A percentile compares a stretch with the other conserved stretches of the same genome.
phyloP scores from a whole-genome alignment of 2,888 invertebrate species.

The Mimas tiliae region DNA sequence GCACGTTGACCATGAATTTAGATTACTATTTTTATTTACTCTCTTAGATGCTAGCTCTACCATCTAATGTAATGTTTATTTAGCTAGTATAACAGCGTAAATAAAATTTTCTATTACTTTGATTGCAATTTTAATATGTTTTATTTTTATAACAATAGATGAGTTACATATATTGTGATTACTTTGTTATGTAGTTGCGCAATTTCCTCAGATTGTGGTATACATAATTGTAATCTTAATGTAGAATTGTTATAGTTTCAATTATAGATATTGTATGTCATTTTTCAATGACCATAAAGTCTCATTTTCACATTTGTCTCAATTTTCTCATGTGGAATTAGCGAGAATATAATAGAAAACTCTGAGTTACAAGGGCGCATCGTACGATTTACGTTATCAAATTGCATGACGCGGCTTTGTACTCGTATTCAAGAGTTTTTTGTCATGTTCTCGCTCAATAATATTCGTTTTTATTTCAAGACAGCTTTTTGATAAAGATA shows the following conservation, averaged over 20 bases:
- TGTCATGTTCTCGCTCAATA: too few relatives aligned
- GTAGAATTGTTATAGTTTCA: not conserved
- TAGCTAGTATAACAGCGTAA: not conserved
- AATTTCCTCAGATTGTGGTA: not conserved
- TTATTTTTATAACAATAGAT: conserved; percentile 8
- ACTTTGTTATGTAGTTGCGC: not conserved
- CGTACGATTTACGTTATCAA: too few relatives aligned
- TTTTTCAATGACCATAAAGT: too few relatives aligned
- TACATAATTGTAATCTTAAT: conserved; percentile 7
- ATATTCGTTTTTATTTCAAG: too few relatives aligned
- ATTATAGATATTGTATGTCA: not conserved
- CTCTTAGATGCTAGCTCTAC: too few relatives aligned
- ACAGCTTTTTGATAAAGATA: too few relatives aligned
- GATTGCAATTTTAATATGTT: not conserved
- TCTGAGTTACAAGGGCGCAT: too few relatives aligned
- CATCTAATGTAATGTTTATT: not conserved
- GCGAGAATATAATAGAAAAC: too few relatives aligned
- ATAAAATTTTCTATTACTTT: not conserved
- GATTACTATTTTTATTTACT: conserved; percentile 25
- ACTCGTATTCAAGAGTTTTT: too few relatives aligned
- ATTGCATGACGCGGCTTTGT: too few relatives aligned
- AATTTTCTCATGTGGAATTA: too few relatives aligned
- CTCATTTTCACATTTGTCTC: too few relatives aligned
- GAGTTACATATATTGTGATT: not conserved
- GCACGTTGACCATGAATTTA: not conserved